These are phyloP conservation scores for Amazona vittata DNA, from an alignment of 2,113 vertebrate species.

Conservation along the genomic window DNA sequence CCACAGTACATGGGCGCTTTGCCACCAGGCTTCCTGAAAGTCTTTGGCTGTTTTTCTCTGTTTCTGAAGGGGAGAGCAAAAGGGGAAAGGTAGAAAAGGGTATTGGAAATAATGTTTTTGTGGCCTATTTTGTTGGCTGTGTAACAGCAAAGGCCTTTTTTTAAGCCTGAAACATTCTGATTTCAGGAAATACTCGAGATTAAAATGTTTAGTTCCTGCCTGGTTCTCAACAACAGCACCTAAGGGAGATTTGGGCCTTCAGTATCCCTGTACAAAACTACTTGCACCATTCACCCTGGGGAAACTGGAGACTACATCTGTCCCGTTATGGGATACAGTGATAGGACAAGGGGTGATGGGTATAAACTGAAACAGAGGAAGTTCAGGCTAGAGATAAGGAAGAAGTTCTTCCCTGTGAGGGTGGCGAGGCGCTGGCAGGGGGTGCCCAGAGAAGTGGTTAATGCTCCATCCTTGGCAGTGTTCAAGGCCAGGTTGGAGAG, in stretches of 20 bases:
- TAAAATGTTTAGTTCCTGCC: background rate
- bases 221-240: background rate
- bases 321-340: background rate
- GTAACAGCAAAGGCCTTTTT: background rate
- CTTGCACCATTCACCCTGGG: background rate
- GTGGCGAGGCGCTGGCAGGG: background rate
- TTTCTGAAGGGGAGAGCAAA: background rate
- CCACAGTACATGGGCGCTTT: background rate
- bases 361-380: background rate
- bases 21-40: background rate
- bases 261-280: background rate
- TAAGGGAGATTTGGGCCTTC: background rate
- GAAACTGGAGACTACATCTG: accelerated
- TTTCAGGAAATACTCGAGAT: background rate
- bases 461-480: background rate
- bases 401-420: background rate
- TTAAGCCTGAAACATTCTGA: background rate
- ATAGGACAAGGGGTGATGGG: background rate
- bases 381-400: background rate
- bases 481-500: background rate
- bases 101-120: background rate
- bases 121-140: background rate
- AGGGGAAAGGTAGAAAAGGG: background rate
- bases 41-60: background rate
- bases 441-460: background rate